Evolutionary conservation across 2,113 vertebrate species (phyloP), one percentile per base, ranked within the genome.

Genomic region (Prunella fulvescens): DNA sequence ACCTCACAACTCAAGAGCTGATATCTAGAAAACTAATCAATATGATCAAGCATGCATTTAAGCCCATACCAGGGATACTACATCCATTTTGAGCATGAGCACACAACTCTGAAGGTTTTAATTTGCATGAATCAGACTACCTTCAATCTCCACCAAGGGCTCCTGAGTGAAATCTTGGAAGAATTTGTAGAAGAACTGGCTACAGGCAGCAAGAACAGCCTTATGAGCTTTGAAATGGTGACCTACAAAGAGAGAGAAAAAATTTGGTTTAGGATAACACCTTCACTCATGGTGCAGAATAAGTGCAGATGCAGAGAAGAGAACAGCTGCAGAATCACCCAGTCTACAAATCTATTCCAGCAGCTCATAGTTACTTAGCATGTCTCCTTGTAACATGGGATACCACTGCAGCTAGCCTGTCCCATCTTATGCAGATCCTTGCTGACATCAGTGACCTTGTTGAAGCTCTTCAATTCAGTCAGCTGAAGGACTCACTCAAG

Each of bases 221-320:
- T 99, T 99, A 97, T 99, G 99, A 67, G 99, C 99, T 97, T 99
- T 98, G 98, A 99, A 99, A 96, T 99, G 99, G 92, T 99, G 99
- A 91, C 99, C 99, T 99, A 90, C 33, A 86, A 88, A 53, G 19
- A 88, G 7, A 90, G 6, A 74, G 6, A 69, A 78, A 82, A 71
- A 60, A 57, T 45, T 48, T 64, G 33, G 58, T 73, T 81, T 84
- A 92, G 64, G 47, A 8, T 62, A 89, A 78, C n/a, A 70, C n/a
- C 29, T 67, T 56, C 12, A 78, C 23, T 86, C 33, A 80, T 15
- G 78, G 31, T 11, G 28, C 20, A 44, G 23, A 57, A 11, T 35
- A 89, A 81, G 17, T 28, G 40, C 37, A 61, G 44, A 81, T 44
- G 18, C 28, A 81, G 12, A 69, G 28, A 31, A 73, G 10, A 71